Percentiles rank a stretch among this genome's conserved stretches.
phyloP scores from a whole-genome alignment of 2,888 invertebrate genomes.

The Chrysotoxum bicinctum region DNA sequence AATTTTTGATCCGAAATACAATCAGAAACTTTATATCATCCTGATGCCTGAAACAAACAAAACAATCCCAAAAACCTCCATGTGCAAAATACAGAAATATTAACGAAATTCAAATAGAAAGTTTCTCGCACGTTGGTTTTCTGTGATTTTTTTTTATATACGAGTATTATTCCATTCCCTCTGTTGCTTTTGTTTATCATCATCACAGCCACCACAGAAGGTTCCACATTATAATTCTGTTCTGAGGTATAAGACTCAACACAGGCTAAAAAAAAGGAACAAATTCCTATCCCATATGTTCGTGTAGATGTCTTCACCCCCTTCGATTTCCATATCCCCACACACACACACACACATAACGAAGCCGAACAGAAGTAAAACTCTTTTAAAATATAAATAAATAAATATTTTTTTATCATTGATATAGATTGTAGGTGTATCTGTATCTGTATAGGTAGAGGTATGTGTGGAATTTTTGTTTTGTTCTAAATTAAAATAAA shows the following conservation, averaged over 20 bases:
- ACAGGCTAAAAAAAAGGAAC: conserved; percentile 1
- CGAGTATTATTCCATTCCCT: conserved; percentile 29
- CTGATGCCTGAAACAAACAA: conserved; percentile 34
- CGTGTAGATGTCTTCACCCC: conserved; percentile 6
- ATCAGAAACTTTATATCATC: conserved; percentile 58
- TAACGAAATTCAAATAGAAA: conserved; percentile 72
- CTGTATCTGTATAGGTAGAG: not conserved
- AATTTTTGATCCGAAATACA: conserved; percentile 42
- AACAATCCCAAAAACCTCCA: conserved; percentile 49
- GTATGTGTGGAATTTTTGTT: conserved; percentile 6
- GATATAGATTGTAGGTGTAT: not conserved
- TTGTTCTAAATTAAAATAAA: conserved; percentile 8
- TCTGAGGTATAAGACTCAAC: conserved; percentile 3
- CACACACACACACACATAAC: not conserved
- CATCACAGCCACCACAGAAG: conserved; percentile 35
- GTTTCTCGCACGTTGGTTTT: conserved; percentile 27
- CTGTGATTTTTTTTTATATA: not conserved
- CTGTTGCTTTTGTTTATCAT: conserved; percentile 62
- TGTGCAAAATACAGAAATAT: conserved; percentile 62
- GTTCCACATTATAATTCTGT: conserved; percentile 25
- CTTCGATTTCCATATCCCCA: not conserved
- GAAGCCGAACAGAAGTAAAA: conserved; percentile 26
- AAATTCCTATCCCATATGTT: conserved; percentile 50
- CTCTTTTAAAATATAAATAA: conserved; percentile 62
- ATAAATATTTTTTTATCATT: conserved; percentile 23